A percentile compares a stretch with the other conserved stretches of the same genome.
Conservation (phyloP, 2,888 invertebrate species). For the Hypomecis atomaria region DNA sequence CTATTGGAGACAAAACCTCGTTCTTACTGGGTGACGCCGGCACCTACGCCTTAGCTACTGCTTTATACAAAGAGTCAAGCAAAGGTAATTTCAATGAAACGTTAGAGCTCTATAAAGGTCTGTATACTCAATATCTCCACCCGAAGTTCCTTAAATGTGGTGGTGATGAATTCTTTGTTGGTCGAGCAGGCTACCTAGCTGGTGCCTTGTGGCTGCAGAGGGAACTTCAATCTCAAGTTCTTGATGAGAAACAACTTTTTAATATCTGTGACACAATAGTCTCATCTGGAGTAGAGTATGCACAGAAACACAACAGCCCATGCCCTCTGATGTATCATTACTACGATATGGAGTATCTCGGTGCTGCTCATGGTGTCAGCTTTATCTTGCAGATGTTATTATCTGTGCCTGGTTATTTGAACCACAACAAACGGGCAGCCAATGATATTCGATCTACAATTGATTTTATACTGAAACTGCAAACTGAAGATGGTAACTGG, state of each 20-base stretch:
- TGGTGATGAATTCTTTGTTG: slow-evolving; percentile 94
- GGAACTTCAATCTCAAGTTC: slow-evolving; percentile 75
- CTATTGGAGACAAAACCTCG: slow-evolving; percentile 86
- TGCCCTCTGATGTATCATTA: slow-evolving; percentile 92
- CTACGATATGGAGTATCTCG: slow-evolving; percentile 89
- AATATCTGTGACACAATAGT: slow-evolving; percentile 89
- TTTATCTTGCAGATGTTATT: slow-evolving; percentile 85
- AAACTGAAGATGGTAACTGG: slow-evolving; percentile 90
- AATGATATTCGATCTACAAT: slow-evolving; percentile 86
- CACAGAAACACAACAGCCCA: slow-evolving; percentile 81
- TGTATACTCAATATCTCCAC: slow-evolving; percentile 64
- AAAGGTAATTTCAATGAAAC: slow-evolving; percentile 65
- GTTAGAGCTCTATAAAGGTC: slow-evolving; percentile 69
- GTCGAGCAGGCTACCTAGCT: slow-evolving; percentile 92
- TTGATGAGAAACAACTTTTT: slow-evolving; percentile 78
- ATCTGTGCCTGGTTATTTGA: slow-evolving; percentile 81
- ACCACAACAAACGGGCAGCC: slow-evolving; percentile 79
- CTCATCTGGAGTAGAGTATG: slow-evolving; percentile 89
- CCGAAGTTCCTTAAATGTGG: slow-evolving; percentile 86
- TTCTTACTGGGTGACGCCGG: slow-evolving; percentile 93
- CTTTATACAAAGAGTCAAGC: slow-evolving; percentile 82
- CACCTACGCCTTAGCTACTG: slow-evolving; percentile 89
- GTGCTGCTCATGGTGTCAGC: slow-evolving; percentile 86
- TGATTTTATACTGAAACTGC: slow-evolving; percentile 87
- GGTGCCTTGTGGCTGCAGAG: slow-evolving; percentile 90